These are phyloP conservation scores for Pseudomugil gertrudae DNA, from an alignment of 2,797 vertebrate genomes.

Conservation along the genomic window DNA sequence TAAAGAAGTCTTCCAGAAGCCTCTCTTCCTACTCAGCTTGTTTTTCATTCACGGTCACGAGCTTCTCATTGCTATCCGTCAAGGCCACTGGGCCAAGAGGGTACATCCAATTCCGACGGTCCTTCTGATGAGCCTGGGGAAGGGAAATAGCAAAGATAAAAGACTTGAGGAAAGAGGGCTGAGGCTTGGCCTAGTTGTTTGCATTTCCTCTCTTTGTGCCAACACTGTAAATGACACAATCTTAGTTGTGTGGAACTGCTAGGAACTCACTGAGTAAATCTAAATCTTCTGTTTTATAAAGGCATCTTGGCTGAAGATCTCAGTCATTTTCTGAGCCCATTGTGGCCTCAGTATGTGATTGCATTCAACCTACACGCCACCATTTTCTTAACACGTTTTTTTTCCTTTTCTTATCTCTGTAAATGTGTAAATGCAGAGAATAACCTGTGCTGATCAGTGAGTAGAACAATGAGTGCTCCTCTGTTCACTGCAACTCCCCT, in stretches of 20 bases:
- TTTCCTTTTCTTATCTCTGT: slow-evolving; percentile 1
- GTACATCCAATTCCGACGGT: slow-evolving; percentile 48
- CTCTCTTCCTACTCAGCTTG: slow-evolving; percentile 53
- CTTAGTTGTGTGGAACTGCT: neutral
- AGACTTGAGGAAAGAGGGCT: slow-evolving; percentile 27
- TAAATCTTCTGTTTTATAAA: slow-evolving; percentile 1
- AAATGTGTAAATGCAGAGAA: slow-evolving; percentile 37
- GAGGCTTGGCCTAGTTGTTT: slow-evolving; percentile 35
- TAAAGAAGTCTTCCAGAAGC: slow-evolving; percentile 52
- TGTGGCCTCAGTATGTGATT: slow-evolving; percentile 15
- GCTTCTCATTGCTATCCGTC: slow-evolving; percentile 44
- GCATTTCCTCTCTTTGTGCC: slow-evolving; percentile 13
- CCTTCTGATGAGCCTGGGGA: slow-evolving; percentile 39
- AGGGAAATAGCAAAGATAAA: slow-evolving; percentile 53
- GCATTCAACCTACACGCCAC: neutral
- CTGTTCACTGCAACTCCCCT: slow-evolving; percentile 52
- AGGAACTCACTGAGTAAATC: slow-evolving; percentile 5
- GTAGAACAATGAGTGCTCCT: slow-evolving; percentile 57
- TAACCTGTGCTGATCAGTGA: slow-evolving; percentile 58
- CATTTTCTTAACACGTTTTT: neutral
- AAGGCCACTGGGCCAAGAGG: slow-evolving; percentile 49
- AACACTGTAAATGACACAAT: slow-evolving; percentile 9
- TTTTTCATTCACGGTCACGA: slow-evolving; percentile 60
- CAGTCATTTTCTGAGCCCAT: neutral
- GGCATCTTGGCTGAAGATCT: neutral